A percentile compares a stretch with the other conserved stretches of the same genome.
phyloP scores from a whole-genome alignment of 2,888 invertebrate genomes.

The Spilarctia lutea region DNA sequence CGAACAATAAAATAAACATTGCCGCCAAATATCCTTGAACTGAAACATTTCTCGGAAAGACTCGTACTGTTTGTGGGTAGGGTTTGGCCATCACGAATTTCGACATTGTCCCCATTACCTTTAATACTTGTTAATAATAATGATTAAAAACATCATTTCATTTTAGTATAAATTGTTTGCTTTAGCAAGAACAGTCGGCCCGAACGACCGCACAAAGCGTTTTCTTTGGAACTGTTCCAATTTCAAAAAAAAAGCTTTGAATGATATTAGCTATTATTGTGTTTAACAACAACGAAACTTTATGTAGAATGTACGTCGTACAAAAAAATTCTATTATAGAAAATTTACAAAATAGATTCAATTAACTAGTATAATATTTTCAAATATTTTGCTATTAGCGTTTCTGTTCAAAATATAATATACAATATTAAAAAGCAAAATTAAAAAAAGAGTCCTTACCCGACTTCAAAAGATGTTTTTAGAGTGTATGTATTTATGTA shows the following conservation, averaged over 20 bases:
- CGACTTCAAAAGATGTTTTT: no score
- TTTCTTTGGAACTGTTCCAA: conserved; percentile 74
- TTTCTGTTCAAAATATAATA: no score
- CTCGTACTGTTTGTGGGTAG: conserved; percentile 16
- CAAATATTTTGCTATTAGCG: no score
- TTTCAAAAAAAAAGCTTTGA: conserved; percentile 38
- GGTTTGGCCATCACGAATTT: conserved; percentile 6
- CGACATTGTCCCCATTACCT: conserved; percentile 32
- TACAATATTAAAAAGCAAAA: no score
- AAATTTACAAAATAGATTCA: no score
- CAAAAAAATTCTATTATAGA: neutral
- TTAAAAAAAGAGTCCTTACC: no score
- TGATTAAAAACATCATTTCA: conserved; percentile 26
- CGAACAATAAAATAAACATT: conserved; percentile 16
- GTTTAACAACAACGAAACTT: conserved; percentile 12
- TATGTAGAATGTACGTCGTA: neutral
- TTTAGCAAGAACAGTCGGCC: conserved; percentile 56
- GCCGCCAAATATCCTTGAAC: conserved; percentile 25
- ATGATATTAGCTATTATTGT: conserved; percentile 39
- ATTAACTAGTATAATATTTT: no score
- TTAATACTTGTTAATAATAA: conserved; percentile 26
- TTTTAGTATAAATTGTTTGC: conserved; percentile 46
- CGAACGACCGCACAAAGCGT: conserved; percentile 68
- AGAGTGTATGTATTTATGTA: no score
- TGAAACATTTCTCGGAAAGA: conserved; percentile 37